phyloP scores from a whole-genome alignment of 2,888 invertebrate species.

The Omphaloscelis lunosa region DNA sequence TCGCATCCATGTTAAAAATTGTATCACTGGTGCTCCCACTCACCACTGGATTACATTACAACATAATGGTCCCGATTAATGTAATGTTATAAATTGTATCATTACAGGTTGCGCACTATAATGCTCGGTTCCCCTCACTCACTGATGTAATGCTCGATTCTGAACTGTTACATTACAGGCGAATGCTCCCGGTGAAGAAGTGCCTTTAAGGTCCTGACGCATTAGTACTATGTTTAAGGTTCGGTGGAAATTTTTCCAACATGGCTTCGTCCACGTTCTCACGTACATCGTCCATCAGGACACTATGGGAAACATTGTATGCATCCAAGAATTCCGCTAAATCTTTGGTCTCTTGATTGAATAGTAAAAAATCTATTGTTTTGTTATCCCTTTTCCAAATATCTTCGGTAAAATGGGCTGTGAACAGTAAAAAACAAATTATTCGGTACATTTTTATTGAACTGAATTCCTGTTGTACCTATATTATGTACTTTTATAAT shows the following conservation, averaged over 20 bases:
- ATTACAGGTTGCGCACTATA: background rate
- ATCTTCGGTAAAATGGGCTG: constrained; percentile 53
- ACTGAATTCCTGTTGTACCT: background rate
- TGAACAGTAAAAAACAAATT: background rate
- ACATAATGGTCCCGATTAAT: background rate
- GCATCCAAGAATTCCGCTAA: constrained; percentile 5
- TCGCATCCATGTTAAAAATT: background rate
- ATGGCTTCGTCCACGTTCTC: constrained; percentile 23
- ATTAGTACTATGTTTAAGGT: background rate
- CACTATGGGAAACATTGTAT: constrained; percentile 22
- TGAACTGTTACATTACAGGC: background rate
- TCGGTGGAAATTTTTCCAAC: constrained; percentile 38
- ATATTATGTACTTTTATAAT: background rate
- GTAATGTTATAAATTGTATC: background rate
- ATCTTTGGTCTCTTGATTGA: constrained; percentile 5
- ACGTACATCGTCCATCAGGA: constrained; percentile 27
- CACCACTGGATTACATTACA: background rate
- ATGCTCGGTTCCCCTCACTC: background rate
- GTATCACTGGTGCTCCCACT: background rate
- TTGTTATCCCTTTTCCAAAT: constrained; percentile 50
- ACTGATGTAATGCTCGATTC: background rate
- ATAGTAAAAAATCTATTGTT: constrained; percentile 51
- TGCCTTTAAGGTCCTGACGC: background rate
- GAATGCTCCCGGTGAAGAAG: background rate
- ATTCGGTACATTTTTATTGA: background rate